Base-by-base conservation (phyloP, 2,113 vertebrate species). In the Guaruba guarouba region DNA sequence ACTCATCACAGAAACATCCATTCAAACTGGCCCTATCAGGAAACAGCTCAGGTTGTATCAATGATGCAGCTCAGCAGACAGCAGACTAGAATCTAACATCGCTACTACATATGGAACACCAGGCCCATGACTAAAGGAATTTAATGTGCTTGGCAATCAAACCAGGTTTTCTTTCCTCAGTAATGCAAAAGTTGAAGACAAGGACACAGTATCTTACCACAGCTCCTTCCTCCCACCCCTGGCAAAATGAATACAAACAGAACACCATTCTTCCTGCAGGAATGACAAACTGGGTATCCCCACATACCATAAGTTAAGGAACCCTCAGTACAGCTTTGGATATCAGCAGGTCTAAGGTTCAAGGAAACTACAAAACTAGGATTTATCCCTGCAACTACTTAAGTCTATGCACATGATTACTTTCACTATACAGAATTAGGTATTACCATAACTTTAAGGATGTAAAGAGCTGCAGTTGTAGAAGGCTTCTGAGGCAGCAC, bases 1-100 rank as follows among this genome's bases (percentile, higher is more conserved):
- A 54, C 13, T 48, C 5, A 2, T 4, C 51, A 52, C 7, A 39
- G 35, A 52, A 0, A 0, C 44, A 61, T 9, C 59, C 33, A 70
- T 23, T n/a, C 67, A 49, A 91, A 69, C 15, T 44, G 23, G 17
- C 29, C 39, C 66, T 48, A 68, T 14, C 11, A 37, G 11, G 68
- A 77, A 71, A 52, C 4, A 9, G 55, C 29, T 48, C 35, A 6
- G 25, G n/a, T 43, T 6, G 0, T 28, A 52, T 20, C 37, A 54
- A 13, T 5, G 55, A 89, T 84, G 29, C 0, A 2, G 37, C 43
- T 74, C 37, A 29, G 31, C 28, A 74, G 28, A 16, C 0, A 0
- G 15, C 9, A 9, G 31, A 51, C 29, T 18, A 5, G n/a, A 91
- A 68, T 39, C 12, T 57, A 49, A 43, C 33, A 48, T 2, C 27